These are phyloP conservation scores for Cyanoramphus novaezelandiae DNA, from an alignment of 2,113 vertebrate genomes.

Conservation along the genomic window DNA sequence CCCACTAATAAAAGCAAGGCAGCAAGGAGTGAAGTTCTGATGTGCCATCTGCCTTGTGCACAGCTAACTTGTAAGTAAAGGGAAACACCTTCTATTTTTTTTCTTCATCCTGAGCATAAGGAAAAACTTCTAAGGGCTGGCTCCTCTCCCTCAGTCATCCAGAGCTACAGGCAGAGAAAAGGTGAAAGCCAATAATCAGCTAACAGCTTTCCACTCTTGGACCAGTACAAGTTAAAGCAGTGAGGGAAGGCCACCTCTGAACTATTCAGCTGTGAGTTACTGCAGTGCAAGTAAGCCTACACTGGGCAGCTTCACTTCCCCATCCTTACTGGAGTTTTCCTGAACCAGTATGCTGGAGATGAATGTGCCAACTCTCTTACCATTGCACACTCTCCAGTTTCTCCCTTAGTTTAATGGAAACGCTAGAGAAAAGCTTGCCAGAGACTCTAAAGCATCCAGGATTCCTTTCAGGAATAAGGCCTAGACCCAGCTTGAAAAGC, in stretches of 20 bases:
- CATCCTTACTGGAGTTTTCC: not conserved
- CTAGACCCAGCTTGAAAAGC: not conserved
- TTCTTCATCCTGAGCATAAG: not conserved
- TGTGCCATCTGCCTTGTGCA: not conserved
- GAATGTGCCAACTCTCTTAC: not conserved
- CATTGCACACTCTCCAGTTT: not conserved
- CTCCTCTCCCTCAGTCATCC: not conserved
- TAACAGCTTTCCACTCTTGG: not conserved
- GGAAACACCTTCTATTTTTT: not conserved
- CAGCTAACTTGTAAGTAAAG: not conserved
- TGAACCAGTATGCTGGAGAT: not conserved
- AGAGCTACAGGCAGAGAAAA: not conserved
- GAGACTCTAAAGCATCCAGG: not conserved
- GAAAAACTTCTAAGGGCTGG: not conserved
- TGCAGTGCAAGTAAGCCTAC: not conserved
- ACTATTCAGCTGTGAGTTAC: not conserved
- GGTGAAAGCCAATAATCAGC: not conserved
- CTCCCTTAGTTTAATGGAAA: not conserved
- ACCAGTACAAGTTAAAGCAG: not conserved
- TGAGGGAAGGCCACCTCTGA: not conserved
- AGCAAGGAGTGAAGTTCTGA: not conserved
- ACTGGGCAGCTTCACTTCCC: not conserved
- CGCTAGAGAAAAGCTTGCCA: not conserved
- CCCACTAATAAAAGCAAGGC: not conserved
- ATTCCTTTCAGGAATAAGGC: not conserved